Evolutionary conservation across 2,113 vertebrate genomes (phyloP).

Genomic region (Alexandromys fortis): DNA sequence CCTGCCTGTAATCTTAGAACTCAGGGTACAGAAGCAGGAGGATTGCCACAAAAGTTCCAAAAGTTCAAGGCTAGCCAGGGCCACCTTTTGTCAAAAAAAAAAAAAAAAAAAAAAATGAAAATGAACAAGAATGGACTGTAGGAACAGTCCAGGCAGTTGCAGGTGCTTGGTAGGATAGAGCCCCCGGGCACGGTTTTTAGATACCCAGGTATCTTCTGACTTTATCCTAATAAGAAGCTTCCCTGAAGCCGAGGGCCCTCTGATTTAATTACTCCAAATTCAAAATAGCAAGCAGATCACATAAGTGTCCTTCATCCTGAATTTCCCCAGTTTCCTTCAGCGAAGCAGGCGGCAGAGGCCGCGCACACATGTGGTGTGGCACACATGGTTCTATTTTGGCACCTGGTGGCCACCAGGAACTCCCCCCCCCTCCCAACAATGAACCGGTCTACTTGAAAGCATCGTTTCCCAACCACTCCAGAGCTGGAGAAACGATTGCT

Average conservation of each 20-base stretch:
- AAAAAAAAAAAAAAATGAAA: not conserved
- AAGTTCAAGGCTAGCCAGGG: not conserved
- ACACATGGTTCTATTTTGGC: constrained; percentile 44
- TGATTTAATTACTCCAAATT: constrained; percentile 37
- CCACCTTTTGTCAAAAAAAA: not conserved
- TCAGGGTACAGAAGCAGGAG: not conserved
- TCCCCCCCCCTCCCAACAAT: not conserved
- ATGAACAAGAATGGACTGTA: not conserved
- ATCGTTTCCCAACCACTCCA: not conserved
- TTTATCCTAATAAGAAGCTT: constrained; percentile 36
- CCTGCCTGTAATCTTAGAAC: not conserved
- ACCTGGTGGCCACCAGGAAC: constrained; percentile 39
- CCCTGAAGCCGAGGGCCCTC: not conserved
- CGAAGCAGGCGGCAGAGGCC: not conserved
- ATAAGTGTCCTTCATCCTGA: constrained; percentile 4
- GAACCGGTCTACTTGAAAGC: constrained; percentile 21
- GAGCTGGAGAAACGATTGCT: not conserved
- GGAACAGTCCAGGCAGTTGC: not conserved
- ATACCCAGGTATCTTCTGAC: not conserved
- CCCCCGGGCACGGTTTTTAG: not conserved
- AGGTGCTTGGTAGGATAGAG: not conserved
- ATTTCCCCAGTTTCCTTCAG: constrained; percentile 15
- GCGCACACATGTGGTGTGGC: not conserved
- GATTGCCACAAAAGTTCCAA: not conserved
- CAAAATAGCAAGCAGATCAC: constrained; percentile 1